Percentiles rank a stretch among this genome's conserved stretches.
Evolutionary conservation across 1,140 invertebrate genomes (phyloP).

Genomic region (Hycleus cichorii): DNA sequence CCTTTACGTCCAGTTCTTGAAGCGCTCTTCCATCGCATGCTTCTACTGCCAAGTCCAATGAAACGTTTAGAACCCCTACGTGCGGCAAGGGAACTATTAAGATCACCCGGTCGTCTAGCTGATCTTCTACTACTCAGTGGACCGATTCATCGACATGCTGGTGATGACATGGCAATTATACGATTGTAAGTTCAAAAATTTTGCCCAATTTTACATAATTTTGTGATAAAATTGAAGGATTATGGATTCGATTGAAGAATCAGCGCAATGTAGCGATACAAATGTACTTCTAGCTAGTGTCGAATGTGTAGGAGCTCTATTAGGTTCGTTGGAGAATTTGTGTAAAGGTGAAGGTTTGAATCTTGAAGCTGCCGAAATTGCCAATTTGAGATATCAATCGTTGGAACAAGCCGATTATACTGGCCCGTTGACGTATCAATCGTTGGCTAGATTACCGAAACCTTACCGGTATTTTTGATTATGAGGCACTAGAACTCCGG

Average conservation of each 20-base stretch:
- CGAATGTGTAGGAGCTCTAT: slow-evolving; percentile 73
- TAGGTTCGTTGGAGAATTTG: slow-evolving; percentile 74
- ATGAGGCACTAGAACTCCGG: slow-evolving; percentile 34
- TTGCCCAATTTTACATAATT: background rate
- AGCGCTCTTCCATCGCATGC: slow-evolving; percentile 85
- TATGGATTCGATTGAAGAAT: slow-evolving; percentile 87
- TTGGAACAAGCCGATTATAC: slow-evolving; percentile 76
- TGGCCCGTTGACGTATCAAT: slow-evolving; percentile 75
- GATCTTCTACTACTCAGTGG: slow-evolving; percentile 67
- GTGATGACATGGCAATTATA: slow-evolving; percentile 84
- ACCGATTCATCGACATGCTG: slow-evolving; percentile 66
- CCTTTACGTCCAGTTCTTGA: slow-evolving; percentile 82
- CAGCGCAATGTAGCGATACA: slow-evolving; percentile 57
- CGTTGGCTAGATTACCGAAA: slow-evolving; percentile 70
- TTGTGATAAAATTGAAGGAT: slow-evolving; percentile 51
- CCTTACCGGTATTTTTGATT: slow-evolving; percentile 56
- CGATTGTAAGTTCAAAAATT: slow-evolving; percentile 63
- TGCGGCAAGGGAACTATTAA: slow-evolving; percentile 67
- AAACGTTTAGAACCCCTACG: slow-evolving; percentile 79
- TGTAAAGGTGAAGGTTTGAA: slow-evolving; percentile 61
- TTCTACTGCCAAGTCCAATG: slow-evolving; percentile 75
- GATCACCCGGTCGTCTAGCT: slow-evolving; percentile 62
- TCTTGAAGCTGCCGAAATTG: slow-evolving; percentile 51
- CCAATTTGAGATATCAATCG: slow-evolving; percentile 64
- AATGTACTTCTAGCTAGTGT: slow-evolving; percentile 70